phyloP scores from a whole-genome alignment of 2,888 invertebrate genomes.

The Teleogryllus oceanicus region DNA sequence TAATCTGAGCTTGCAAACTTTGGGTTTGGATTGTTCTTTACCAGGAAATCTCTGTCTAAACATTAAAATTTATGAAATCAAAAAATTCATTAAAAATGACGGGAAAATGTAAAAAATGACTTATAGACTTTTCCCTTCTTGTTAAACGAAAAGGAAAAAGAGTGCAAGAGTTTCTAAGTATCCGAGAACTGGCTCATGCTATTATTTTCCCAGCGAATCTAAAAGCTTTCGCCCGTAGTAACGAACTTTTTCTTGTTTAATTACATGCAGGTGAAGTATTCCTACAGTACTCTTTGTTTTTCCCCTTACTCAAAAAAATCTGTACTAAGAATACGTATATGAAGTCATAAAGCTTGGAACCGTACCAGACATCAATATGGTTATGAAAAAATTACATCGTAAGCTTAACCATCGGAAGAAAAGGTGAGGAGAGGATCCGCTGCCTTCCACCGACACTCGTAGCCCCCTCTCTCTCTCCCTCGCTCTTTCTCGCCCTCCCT shows the following conservation, averaged over 20 bases:
- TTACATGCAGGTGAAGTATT: not conserved
- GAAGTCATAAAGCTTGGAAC: not conserved
- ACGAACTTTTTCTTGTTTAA: not conserved
- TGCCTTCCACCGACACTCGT: not conserved
- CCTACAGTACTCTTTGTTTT: not conserved
- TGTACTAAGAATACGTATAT: not conserved
- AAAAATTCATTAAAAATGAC: too few species aligned
- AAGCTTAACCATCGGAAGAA: not conserved
- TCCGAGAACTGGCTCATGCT: not conserved
- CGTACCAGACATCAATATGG: not conserved
- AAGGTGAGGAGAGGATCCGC: not conserved
- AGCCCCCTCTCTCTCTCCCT: not conserved
- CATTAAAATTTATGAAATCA: too few species aligned
- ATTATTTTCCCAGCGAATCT: not conserved
- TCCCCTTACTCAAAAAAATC: not conserved
- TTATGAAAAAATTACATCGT: not conserved
- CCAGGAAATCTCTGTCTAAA: too few species aligned
- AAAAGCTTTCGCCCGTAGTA: not conserved
- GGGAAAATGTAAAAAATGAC: too few species aligned
- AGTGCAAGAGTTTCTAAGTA: too few species aligned
- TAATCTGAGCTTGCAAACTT: too few species aligned
- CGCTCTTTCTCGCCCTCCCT: accelerated
- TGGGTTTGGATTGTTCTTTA: too few species aligned
- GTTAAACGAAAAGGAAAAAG: too few species aligned
- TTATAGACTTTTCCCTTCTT: too few species aligned